Base-by-base conservation (phyloP, 2,888 invertebrate species). In the Keiferia lycopersicella region DNA sequence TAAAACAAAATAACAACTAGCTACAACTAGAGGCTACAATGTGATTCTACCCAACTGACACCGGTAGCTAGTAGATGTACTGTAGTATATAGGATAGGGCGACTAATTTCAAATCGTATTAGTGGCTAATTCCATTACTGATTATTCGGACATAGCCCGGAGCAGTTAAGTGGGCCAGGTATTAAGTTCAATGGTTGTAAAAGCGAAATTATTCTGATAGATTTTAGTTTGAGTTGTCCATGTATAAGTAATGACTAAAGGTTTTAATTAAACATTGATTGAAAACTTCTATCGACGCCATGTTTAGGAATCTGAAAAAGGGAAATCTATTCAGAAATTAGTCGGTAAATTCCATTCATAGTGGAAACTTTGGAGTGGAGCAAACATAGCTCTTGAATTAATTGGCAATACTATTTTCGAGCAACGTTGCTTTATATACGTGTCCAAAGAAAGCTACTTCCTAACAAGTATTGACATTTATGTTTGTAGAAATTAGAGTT, bases 331-430 rank as follows among this genome's bases (percentile, higher is more conserved):
- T 78, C 69, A 70, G 70, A 79, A 79, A 78, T 78, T 74, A 71
- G 69, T 64, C 73, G 71, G 77, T 83, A 79, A 82, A 83, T 81
- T 72, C 67, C 67, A 70, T 73, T 80, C 73, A 80, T 75, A 74
- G 74, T 67, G 73, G 74, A 79, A 80, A 76, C 79, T 75, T 66
- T 70, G 72, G 64, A 69, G 70, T 65, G 39, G 53, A 22, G 30
- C 26, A 10, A 16, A 16, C 16, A 16, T 1, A 14, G 60, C 61
- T 64, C 68, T 71, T 74, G 84, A 83, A 84, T 84, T 84, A 84
- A 84, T 84, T 79, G 79, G 75, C 71, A 65, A 61, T 68, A 73
- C 78, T 83, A 85, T 84, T 82, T 77, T 73, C 76, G 78, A 67
- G 68, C 68, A 81, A 82, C 81, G 83, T 79, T 72, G 67, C 65